Conservation (phyloP, 2,113 vertebrate genomes). For the Microcebus jonahi region DNA sequence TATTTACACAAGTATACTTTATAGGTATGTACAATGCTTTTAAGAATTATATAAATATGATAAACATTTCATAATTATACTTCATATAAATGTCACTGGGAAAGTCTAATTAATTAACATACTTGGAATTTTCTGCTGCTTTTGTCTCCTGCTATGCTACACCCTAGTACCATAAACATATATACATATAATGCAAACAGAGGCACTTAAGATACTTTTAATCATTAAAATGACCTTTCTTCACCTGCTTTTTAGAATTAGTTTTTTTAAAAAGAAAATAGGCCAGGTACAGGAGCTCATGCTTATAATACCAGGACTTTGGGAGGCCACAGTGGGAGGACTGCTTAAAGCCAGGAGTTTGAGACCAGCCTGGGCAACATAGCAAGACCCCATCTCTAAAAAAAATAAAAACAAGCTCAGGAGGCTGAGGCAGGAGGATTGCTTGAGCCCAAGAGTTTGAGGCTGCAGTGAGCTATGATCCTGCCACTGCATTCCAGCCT, state of each 20-base stretch:
- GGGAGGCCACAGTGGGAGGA: too few species aligned
- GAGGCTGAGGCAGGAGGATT: too few species aligned
- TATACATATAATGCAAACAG: not conserved
- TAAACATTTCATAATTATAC: not conserved
- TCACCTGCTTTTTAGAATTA: constrained; percentile 11
- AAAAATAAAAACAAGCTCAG: not conserved
- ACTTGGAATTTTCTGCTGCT: not conserved
- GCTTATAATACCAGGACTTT: too few species aligned
- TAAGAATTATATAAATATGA: constrained; percentile 2
- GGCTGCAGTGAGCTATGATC: too few species aligned
- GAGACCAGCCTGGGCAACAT: too few species aligned
- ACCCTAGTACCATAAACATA: not conserved
- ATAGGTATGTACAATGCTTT: not conserved
- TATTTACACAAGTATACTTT: not conserved
- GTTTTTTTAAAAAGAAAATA: not conserved
- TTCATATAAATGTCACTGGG: not conserved
- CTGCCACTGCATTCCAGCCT: too few species aligned
- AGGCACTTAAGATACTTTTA: not conserved
- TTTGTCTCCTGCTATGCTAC: not conserved
- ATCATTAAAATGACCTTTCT: constrained; percentile 1
- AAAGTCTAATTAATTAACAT: not conserved
- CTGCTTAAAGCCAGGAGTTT: not conserved
- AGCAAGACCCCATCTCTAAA: not conserved
- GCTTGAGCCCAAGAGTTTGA: too few species aligned
- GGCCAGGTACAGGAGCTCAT: too few species aligned